Base-by-base conservation (phyloP, 2,797 vertebrate species). In the Remorina albescens region DNA sequence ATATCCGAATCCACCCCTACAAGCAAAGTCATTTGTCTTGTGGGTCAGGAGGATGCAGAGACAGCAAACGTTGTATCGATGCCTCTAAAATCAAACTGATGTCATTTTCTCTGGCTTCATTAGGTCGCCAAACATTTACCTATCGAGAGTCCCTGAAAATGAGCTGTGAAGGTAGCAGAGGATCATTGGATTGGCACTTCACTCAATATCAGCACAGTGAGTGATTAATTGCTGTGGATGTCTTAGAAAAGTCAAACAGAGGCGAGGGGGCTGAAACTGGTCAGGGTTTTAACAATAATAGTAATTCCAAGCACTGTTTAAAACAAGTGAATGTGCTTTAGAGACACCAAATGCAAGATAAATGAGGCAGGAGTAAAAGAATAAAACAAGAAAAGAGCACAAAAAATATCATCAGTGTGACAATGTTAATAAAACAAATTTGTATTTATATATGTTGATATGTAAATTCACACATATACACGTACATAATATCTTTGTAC, bases 131-230 rank as follows among this genome's bases (percentile, higher is more conserved):
- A 81, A 85, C 59, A 37, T 55, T 25, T 67, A 71, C 54, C 70
- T 85, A 89, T 86, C 12, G 71, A 76, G 78, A 82, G 81, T 76
- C 80, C 78, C 82, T 82, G 88, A 87, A 87, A 93, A 87, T 85
- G 78, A 89, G 73, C 60, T 71, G 62, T 59, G 80, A 88, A 90
- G 85, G 88, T 87, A 91, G 83, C 69, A 21, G 77, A 60, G 44
- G 61, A 91, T 91, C 90, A 86, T 78, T 80, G 76, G 59, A 90
- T 88, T 78, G 92, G 78, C 92, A 93, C 57, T 71, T 81, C 69
- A 74, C 82, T 90, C 93, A 89, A 93, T 93, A 91, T 25, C 75
- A 67, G 79, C 67, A 55, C 30, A 23, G 46, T 63, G 71, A 71
- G 83, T 91, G 91, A 93, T 90, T 62, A 80, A 91, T 90, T 82